Evolutionary conservation across 1,140 invertebrate species (phyloP), one percentile per base, ranked within the genome.

Genomic region (Drosophila gunungcola): DNA sequence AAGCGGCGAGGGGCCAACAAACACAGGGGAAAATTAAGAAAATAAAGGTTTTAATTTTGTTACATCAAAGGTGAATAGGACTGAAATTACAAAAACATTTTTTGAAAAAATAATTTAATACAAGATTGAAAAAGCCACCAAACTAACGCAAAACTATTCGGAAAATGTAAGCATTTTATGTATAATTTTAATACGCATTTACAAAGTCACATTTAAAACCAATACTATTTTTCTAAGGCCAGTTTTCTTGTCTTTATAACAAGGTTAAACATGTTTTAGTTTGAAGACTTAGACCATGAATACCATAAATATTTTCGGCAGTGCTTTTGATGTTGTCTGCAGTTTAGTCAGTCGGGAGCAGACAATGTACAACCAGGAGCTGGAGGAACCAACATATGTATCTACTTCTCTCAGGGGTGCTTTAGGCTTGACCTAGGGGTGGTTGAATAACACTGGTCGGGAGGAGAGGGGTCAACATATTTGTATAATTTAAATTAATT

Each of bases 401-500:
- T 39, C 34, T 56, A 57, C 42, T 34, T 42, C 52, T 57, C 68
- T 72, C 51, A 41, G 68, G 68, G 65, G 68, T 72, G 68, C 68
- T 72, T 72, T 70, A 29, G 45, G 13, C 34, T 27, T 9, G 32
- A 42, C 41, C 34, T 55, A 39, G 68, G 67, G 68, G 67, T 70
- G 39, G 67, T 27, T 67, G 62, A 67, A 53, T 49, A 67, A 45
- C 54, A 34, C 6, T 10, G 21, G 48, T 13, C 12, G 1, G 25
- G 12, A 27, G 46, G 6, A 13, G 41, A 34, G 51, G 78, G 53
- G 34, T 74, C 39, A 43, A 53, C 43, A 77, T 58, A 62, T 72
- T 78, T 78, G 63, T 83, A 62, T 77, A 88, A 88, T 88, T 88
- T 89, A 88, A 88, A 88, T 88, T 88, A 88, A 88, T 88, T 88